Evolutionary conservation across 2,797 vertebrate species (phyloP), one percentile per base, ranked within the genome.

Genomic region (Dendrocincla tyrannina): DNA sequence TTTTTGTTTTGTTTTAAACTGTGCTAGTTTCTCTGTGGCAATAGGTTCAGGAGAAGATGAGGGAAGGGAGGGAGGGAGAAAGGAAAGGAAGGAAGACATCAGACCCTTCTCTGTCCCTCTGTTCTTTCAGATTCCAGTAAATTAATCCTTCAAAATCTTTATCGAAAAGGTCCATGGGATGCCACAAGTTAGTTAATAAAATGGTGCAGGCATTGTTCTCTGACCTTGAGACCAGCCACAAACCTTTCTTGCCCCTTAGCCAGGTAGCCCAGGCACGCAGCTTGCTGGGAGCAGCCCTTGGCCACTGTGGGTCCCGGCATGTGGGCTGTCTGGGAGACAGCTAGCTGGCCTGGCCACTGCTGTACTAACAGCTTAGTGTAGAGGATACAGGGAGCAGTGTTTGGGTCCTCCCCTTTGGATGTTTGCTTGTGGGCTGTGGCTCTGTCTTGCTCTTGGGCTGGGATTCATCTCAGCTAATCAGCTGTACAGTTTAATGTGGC

Each of bases 281-380:
- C 37, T 72, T 41, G 25, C 60, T 1, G 2, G 66, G 52, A 81
- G 42, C 64, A 10, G 52, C 37, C 68, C 42, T 32, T 35, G 66
- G 6, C 44, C 49, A 18, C 15, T 4, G 0, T 6, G 3, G 18
- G 12, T 39, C 24, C 28, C 0, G 1, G 9, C 17, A 1, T 0
- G 2, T 27, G 30, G 46, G 58, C 17, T n/a, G 23, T 1, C 32
- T 59, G 39, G 17, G 37, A 58, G 42, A 58, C 50, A 19, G 39
- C 35, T 35, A 3, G 37, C 37, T 62, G 82, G 56, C 52, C 41
- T 52, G 82, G 53, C 32, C 5, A 7, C 59, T 2, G 2, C 53
- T 25, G 49, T 13, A 37, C 70, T 66, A 4, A 6, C 28, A 18
- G 3, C 13, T 47, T 19, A 14, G 9, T 3, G 14, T 24, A 33